These are phyloP conservation scores for Archivesica marissinica DNA, from an alignment of 1,140 invertebrate genomes.

Conservation along the genomic window DNA sequence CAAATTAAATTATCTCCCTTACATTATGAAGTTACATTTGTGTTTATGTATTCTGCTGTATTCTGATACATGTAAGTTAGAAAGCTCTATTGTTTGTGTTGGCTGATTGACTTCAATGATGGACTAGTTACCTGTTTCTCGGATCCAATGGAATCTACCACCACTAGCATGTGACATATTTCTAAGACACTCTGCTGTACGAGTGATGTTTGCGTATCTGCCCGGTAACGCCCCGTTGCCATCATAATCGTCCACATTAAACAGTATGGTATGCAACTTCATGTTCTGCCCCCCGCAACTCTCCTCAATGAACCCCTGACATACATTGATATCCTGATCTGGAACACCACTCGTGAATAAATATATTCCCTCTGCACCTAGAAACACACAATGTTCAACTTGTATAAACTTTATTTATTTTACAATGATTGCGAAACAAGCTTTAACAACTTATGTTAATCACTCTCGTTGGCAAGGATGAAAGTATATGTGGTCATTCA, in stretches of 20 bases:
- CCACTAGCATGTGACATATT: constrained; percentile 82
- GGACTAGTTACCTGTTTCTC: constrained; percentile 81
- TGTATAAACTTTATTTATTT: constrained; percentile 83
- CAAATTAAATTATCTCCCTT: too few species aligned
- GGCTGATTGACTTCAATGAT: too few species aligned
- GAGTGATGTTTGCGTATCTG: constrained; percentile 84
- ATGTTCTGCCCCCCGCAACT: constrained; percentile 74
- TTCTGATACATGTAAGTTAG: too few species aligned
- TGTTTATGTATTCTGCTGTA: too few species aligned
- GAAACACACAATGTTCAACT: constrained; percentile 81
- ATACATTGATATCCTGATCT: constrained; percentile 81
- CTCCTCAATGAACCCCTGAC: constrained; percentile 81
- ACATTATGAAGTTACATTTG: too few species aligned
- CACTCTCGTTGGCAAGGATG: too few species aligned
- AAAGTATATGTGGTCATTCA: too few species aligned
- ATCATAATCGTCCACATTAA: constrained; percentile 84
- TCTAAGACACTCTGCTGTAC: constrained; percentile 81
- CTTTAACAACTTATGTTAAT: too few species aligned
- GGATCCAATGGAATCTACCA: constrained; percentile 84
- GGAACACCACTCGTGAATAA: constrained; percentile 84
- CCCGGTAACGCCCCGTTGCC: constrained; percentile 82
- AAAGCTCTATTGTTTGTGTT: too few species aligned
- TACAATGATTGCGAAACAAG: constrained; percentile 76
- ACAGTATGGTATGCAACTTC: constrained; percentile 82
- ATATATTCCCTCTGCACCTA: constrained; percentile 83